Evolutionary conservation across 2,888 invertebrate species (phyloP), one percentile per base, ranked within the genome.

Genomic region (Periphyllus acericola): DNA sequence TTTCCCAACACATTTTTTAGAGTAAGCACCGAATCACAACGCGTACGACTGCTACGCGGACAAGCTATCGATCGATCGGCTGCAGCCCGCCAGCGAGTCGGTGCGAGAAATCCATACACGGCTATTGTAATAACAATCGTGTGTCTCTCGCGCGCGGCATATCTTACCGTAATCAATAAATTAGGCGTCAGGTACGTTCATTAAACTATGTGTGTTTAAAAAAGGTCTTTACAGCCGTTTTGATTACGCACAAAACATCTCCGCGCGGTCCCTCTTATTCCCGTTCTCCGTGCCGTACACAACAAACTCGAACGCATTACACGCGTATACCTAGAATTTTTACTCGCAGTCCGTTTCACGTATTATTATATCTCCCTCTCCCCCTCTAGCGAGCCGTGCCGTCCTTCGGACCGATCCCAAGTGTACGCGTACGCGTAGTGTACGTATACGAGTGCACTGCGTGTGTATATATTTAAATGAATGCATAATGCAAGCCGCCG

Each of bases 191-290:
- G 46, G 14, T 46, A 46, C 0, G 46, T 14, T 36, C 4, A 46
- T 46, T 14, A 46, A 14, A 25, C 6, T 60, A 25, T 21, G 60
- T 60, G 76, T 78, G 11, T 52, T 25, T 14, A 21, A 55, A 55
- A n/a, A 78, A 78, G 55, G 78, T 78, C 55, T 46, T 78, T 78
- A 78, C 55, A 32, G 78, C 52, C 55, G 78, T 78, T 78, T 78
- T 78, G 55, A 78, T 78, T 78, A 55, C 78, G 55, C 32, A 40
- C 17, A n/a, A n/a, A 3, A 36, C 36, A n/a, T 74, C 8, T 19
- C 21, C 8, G 6, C 60, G 52, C 52, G 8, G 14, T 46, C 14
- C 46, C 46, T 14, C 14, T 14, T 11, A n/a, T n/a, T n/a, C n/a
- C n/a, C 14, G 14, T 14, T 36, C 14, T n/a, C 14, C 14, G 46